Evolutionary conservation across 1,140 invertebrate species (phyloP), one percentile per base, ranked within the genome.

Genomic region (Bombus waltoni): DNA sequence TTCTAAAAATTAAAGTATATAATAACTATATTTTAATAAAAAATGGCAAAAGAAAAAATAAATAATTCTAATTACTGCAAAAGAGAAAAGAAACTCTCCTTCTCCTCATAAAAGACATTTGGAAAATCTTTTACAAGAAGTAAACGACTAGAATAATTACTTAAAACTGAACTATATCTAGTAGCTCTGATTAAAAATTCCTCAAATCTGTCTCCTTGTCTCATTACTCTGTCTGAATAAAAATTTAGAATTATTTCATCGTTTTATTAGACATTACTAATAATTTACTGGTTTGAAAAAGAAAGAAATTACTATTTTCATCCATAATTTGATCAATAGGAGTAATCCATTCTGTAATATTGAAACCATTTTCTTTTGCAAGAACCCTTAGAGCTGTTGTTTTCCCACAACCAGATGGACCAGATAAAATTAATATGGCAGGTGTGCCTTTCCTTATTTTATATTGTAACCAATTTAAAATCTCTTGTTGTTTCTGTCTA

Each of bases 41-140:
- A 80, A 72, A 71, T 79, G 73, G 81, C 66, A 59, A 47, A 66
- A 68, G 53, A 66, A 71, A 74, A 28, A 66, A 72, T 25, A 40
- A 66, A 80, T 76, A 78, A 80, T 82, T 66, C 79, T 74, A 95
- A 96, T 96, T 95, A 97, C 97, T 96, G 95, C 77, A 98, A 93
- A 79, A 97, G 92, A 78, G 96, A 93, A 80, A 95, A 92, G 93
- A 98, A 97, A 81, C 96, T 95, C 83, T 96, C 93, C 42, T 96
- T 95, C 86, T 96, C 96, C 81, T 96, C 96, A 1, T 97, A 79
- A 90, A 97, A 96, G 25, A 96, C 94, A 94, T 97, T 97, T n/a
- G 97, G 97, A 92, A 97, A 96, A 93, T 98, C 97, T 94, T 98
- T 97, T 8, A 98, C 96, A 0, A 98, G 92, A 53, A 97, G 94